Evolutionary conservation across 1,140 invertebrate species (phyloP).

Genomic region (Pogonomyrmex californicus): DNA sequence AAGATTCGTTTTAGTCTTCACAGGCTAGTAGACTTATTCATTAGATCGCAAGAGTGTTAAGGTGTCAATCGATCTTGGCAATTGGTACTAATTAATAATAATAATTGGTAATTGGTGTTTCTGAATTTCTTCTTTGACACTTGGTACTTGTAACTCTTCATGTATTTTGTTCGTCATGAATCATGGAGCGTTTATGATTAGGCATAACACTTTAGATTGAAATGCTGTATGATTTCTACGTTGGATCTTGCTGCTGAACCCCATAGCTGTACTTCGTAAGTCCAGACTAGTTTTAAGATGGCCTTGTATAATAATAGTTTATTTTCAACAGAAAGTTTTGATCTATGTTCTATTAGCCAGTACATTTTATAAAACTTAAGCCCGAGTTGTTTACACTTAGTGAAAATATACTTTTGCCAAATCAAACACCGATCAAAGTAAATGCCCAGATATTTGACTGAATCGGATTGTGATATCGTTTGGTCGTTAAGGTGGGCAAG

Average conservation of each 20-base stretch:
- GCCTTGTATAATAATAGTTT: not conserved
- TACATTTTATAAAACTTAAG: not conserved
- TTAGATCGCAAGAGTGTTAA: not conserved
- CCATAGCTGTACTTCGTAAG: not conserved
- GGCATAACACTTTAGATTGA: not conserved
- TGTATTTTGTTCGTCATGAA: not conserved
- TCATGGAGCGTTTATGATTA: not conserved
- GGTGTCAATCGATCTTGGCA: not conserved
- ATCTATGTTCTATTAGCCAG: not conserved
- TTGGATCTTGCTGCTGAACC: not conserved
- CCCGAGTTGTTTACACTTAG: not conserved
- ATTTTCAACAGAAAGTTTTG: not conserved
- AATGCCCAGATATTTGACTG: not conserved
- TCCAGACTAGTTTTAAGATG: not conserved
- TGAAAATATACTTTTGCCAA: not conserved
- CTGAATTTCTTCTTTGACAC: not conserved
- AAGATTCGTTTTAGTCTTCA: not conserved
- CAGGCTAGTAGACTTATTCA: not conserved
- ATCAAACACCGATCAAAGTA: not conserved
- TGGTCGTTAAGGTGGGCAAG: not conserved
- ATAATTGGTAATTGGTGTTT: not conserved
- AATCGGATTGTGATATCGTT: not conserved
- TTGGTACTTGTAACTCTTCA: not conserved
- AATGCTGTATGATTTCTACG: not conserved
- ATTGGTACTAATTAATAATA: too few species aligned